These are phyloP conservation scores for Pogonocherus hispidulus DNA, from an alignment of 2,888 invertebrate genomes.

Conservation along the genomic window DNA sequence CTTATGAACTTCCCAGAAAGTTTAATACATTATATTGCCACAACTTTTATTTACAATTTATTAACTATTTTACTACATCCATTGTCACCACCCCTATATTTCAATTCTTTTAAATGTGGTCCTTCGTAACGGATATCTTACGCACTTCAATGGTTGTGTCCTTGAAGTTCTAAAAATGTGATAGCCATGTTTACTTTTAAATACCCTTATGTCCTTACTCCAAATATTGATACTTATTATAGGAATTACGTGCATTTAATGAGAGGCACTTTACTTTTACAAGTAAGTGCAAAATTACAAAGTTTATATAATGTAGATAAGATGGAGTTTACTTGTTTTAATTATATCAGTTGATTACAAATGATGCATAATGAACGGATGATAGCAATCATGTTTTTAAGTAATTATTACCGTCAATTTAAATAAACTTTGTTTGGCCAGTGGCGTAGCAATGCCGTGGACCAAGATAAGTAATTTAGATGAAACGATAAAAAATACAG, in stretches of 20 bases:
- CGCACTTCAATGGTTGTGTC: too few species aligned
- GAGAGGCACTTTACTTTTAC: background rate
- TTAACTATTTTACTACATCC: too few species aligned
- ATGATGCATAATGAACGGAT: background rate
- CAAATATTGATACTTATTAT: background rate
- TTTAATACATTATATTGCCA: too few species aligned
- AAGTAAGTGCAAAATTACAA: background rate
- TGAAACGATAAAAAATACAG: too few species aligned
- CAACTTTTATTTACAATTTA: too few species aligned
- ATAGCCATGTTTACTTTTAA: background rate
- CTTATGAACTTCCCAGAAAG: too few species aligned
- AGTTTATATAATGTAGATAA: background rate
- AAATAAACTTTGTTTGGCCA: background rate
- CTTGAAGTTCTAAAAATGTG: background rate
- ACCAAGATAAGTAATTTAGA: too few species aligned
- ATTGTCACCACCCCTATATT: too few species aligned
- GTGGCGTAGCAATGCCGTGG: background rate
- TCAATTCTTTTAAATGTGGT: too few species aligned
- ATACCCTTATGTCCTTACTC: too few species aligned
- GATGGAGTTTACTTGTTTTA: background rate
- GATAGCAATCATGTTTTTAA: background rate
- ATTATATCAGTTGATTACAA: background rate
- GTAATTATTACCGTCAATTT: background rate
- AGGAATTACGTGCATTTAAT: background rate
- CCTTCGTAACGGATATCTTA: too few species aligned